These are phyloP conservation scores for Lacanobia oleracea DNA, from an alignment of 2,888 invertebrate species.

Conservation along the genomic window DNA sequence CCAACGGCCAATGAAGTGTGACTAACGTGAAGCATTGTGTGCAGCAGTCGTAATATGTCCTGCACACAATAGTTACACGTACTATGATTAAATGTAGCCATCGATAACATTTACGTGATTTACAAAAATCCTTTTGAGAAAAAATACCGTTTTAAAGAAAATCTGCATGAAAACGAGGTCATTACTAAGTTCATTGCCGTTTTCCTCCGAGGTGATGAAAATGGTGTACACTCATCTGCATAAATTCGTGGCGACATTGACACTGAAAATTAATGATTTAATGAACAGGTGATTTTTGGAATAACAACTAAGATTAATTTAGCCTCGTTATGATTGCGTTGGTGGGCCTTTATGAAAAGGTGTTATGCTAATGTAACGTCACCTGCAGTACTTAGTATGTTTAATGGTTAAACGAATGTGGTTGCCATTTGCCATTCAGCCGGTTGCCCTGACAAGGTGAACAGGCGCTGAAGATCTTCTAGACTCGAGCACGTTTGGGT, in stretches of 20 bases:
- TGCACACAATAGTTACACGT: conserved; percentile 28
- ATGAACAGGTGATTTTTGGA: conserved; percentile 24
- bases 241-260: conserved; percentile 29
- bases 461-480: conserved; percentile 41
- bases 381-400: conserved; percentile 20
- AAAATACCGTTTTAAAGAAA: conserved; percentile 12
- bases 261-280: conserved; percentile 31
- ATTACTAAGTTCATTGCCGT: conserved; percentile 36
- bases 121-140: background rate
- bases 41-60: conserved; percentile 32
- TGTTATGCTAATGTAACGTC: conserved; percentile 52
- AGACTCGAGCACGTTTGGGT: background rate
- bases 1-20: conserved; percentile 34
- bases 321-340: conserved; percentile 23
- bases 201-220: conserved; percentile 32
- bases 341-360: conserved; percentile 47
- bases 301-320: conserved; percentile 36
- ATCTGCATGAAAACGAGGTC: conserved; percentile 34
- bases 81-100: conserved; percentile 29
- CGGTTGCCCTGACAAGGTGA: conserved; percentile 46
- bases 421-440: conserved; percentile 43
- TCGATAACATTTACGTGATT: conserved; percentile 8
- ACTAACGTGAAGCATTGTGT: conserved; percentile 35
- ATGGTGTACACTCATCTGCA: conserved; percentile 6
- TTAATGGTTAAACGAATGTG: conserved; percentile 32